Base-by-base conservation (phyloP, 2,113 vertebrate species). In the Verasper variegatus region DNA sequence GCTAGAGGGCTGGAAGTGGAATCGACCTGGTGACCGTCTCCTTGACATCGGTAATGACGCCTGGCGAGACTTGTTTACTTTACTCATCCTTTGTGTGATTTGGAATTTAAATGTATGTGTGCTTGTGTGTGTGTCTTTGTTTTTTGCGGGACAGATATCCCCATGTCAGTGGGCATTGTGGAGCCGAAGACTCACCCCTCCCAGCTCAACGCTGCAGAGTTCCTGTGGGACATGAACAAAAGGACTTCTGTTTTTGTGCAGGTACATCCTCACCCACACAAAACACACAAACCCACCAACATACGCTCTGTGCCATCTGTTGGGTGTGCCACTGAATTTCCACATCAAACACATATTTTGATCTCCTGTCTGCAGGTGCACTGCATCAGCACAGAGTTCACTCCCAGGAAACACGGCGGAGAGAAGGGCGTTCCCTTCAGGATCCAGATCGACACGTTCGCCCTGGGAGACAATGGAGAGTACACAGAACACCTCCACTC, bases 361-460 rank as follows among this genome's bases (percentile, higher is more conserved):
- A 42, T 65, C 47, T 27, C 79, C 82, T 49, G 62, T 86, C 71
- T 78, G 65, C 85, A 99, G 97, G 97, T 99, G 49, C 97, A 99
- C 86, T 99, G 98, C 81, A 99, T 99, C 86, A 99, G 98, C 93
- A 99, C 98, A 1, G 98, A 99, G 93, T 99, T 99, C 93, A 99
- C 98, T 21, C 97, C 97, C 94, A 94, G 98, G 78, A 99, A 99
- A 82, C 98, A 99, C 0, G 98, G 98, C 0, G 98, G 98, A 0
- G 98, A 99, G 91, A 99, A 99, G 86, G 98, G 98, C 0, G 98
- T 99, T 6, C 98, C 98, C 0, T 99, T 99, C 87, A 94, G 98
- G 75, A 95, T 99, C 60, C 98, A 99, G 92, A 96, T 99, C 0
- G 98, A 99, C 89, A 99, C 97, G 0, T 99, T 99, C 77, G 92